Percentiles rank a stretch among this genome's conserved stretches.
Conservation (phyloP, 2,113 vertebrate genomes). For the Zapornia atra region DNA sequence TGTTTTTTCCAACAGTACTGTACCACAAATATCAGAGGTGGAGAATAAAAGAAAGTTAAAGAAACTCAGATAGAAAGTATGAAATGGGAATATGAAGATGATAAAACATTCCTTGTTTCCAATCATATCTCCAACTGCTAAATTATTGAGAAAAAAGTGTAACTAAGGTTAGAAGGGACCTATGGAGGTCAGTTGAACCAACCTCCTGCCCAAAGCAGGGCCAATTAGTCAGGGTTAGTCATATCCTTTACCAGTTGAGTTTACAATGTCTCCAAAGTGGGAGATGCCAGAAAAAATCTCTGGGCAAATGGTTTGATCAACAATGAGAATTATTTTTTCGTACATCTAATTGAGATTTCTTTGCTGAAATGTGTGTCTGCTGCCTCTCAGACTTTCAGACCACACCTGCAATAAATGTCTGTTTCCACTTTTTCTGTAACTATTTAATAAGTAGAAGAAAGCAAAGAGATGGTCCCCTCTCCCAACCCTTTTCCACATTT, state of each 20-base stretch:
- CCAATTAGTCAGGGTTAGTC: background rate
- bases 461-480: background rate
- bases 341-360: background rate
- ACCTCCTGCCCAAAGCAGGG: accelerated
- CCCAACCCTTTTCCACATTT: background rate
- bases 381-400: background rate
- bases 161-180: background rate
- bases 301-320: accelerated
- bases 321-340: background rate
- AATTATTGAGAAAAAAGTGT: background rate
- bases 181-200: background rate
- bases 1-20: background rate
- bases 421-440: background rate
- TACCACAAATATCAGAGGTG: background rate
- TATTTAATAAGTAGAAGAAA: background rate
- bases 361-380: background rate
- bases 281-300: background rate
- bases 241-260: background rate
- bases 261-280: background rate
- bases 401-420: background rate
- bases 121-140: background rate
- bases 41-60: background rate
- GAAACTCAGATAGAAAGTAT: background rate
- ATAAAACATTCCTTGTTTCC: background rate
- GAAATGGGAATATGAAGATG: background rate